phyloP scores from a whole-genome alignment of 1,140 invertebrate species.

The Nixonia krombeini region DNA sequence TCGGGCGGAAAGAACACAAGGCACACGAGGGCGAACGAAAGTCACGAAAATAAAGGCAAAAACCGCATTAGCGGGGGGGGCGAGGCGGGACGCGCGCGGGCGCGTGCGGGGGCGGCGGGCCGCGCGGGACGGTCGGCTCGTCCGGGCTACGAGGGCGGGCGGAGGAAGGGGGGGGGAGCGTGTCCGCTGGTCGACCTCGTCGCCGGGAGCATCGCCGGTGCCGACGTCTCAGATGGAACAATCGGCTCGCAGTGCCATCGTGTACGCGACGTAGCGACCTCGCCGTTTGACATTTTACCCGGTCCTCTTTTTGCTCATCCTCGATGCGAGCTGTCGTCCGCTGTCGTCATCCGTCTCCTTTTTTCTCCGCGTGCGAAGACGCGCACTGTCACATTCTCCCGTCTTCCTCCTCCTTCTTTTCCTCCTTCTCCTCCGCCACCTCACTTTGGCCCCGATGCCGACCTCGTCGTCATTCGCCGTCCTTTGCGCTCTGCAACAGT shows the following conservation, averaged over 20 bases:
- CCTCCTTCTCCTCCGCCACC: neutral
- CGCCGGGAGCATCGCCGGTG: neutral
- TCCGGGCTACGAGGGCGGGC: neutral
- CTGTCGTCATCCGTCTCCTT: neutral
- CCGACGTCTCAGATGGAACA: conserved; percentile 12
- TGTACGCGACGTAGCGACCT: neutral
- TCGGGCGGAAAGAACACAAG: neutral
- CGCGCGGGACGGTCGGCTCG: neutral
- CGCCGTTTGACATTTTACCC: conserved; percentile 2
- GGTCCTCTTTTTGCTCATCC: neutral
- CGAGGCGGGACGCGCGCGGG: neutral
- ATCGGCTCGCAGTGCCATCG: conserved; percentile 3
- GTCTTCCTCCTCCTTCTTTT: too few relatives aligned
- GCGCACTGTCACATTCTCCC: neutral
- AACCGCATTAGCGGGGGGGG: neutral
- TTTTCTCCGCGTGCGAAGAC: too few relatives aligned
- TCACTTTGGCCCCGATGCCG: neutral
- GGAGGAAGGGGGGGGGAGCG: neutral
- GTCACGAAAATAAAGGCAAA: neutral
- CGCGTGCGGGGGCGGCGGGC: neutral
- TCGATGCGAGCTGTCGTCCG: neutral
- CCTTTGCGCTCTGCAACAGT: neutral
- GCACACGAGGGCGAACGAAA: neutral
- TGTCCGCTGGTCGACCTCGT: neutral
- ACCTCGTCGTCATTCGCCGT: too few relatives aligned